Percentiles rank a stretch among this genome's conserved stretches.
These are phyloP conservation scores for Chironomus riparius DNA, from an alignment of 2,888 invertebrate genomes.

Conservation along the genomic window DNA sequence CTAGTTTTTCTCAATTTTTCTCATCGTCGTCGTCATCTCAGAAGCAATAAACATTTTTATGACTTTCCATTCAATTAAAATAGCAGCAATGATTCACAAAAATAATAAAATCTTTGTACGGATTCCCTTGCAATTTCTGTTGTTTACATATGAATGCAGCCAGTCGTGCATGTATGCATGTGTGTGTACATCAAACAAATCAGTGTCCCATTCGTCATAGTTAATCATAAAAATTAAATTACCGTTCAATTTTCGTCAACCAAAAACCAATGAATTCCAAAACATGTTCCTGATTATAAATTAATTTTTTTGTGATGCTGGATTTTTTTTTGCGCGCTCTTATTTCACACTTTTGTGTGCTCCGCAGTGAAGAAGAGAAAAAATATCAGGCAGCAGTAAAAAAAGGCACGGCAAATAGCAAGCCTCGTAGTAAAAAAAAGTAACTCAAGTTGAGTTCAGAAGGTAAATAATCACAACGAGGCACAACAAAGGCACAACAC, in stretches of 20 bases:
- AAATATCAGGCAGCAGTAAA: background rate
- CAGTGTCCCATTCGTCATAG: slow-evolving; percentile 7
- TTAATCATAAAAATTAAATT: slow-evolving; percentile 22
- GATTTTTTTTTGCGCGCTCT: background rate
- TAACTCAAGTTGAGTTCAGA: background rate
- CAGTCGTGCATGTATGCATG: background rate
- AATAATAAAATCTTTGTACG: background rate
- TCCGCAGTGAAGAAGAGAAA: background rate
- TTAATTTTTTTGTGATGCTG: background rate
- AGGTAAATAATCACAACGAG: slow-evolving; percentile 22
- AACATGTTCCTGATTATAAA: background rate
- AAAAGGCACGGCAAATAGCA: background rate
- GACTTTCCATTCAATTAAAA: background rate
- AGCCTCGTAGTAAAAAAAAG: background rate
- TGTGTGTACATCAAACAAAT: slow-evolving; percentile 23
- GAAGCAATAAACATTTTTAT: slow-evolving; percentile 2
- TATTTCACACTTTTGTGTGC: no score
- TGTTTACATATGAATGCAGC: background rate
- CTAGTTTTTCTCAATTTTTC: background rate
- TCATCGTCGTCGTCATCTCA: background rate
- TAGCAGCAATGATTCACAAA: background rate
- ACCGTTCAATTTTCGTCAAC: background rate
- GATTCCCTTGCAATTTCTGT: background rate
- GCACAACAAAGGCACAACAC: slow-evolving; percentile 8
- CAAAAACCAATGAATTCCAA: background rate